These are phyloP conservation scores for Athetis lepigone DNA, from an alignment of 2,888 invertebrate species.

Conservation along the genomic window DNA sequence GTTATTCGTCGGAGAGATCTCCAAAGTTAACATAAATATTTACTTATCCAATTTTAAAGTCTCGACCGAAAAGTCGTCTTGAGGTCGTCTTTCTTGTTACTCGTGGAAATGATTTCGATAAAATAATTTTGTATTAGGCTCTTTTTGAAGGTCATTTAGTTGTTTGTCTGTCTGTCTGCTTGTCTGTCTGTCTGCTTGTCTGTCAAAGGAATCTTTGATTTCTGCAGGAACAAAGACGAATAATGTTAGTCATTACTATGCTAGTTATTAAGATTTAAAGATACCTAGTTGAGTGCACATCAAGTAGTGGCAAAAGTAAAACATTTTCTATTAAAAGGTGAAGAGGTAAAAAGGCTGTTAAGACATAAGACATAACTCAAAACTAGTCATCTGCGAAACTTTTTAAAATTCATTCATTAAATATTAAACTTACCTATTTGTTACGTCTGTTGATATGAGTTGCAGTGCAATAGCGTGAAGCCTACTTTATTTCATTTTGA, in stretches of 20 bases:
- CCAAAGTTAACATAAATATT: constrained; percentile 60
- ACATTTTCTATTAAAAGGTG: too few relatives aligned
- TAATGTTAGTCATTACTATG: too few relatives aligned
- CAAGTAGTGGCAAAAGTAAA: too few relatives aligned
- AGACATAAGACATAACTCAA: too few relatives aligned
- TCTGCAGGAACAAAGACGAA: too few relatives aligned
- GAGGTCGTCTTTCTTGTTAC: constrained; percentile 24
- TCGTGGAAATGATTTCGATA: neutral
- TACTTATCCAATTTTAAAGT: constrained; percentile 49
- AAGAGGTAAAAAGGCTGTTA: too few relatives aligned
- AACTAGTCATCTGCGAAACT: neutral
- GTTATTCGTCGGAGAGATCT: constrained; percentile 63
- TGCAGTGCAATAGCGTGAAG: constrained; percentile 5
- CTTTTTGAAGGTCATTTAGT: too few relatives aligned
- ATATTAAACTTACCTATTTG: constrained; percentile 2
- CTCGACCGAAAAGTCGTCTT: constrained; percentile 29
- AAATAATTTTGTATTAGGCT: neutral
- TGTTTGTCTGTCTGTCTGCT: too few relatives aligned
- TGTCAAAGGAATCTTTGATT: too few relatives aligned
- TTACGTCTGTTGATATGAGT: constrained; percentile 1
- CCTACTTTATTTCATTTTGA: constrained; percentile 3
- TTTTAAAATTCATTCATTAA: constrained; percentile 6
- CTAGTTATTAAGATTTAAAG: too few relatives aligned
- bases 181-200: too few relatives aligned
- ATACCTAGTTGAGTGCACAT: too few relatives aligned